phyloP scores from a whole-genome alignment of 64 coral and sea anemone genomes.

The Montipora foliosa region DNA sequence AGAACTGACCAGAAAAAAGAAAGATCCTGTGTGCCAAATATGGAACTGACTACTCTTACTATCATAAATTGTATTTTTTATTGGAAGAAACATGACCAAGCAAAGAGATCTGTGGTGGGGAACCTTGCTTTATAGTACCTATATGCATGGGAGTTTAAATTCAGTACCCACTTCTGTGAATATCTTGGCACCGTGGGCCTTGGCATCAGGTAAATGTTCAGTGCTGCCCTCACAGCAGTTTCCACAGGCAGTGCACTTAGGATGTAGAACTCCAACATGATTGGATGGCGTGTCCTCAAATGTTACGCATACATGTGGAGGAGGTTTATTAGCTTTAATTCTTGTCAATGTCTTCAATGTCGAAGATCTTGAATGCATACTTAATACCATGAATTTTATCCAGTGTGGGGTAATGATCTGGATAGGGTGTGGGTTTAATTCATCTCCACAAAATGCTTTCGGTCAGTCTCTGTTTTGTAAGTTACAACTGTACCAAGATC shows the following conservation, averaged over 20 bases:
- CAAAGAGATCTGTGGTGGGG: background rate
- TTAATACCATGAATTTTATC: constrained; percentile 62
- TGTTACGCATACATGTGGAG: constrained; percentile 44
- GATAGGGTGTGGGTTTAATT: constrained; percentile 65
- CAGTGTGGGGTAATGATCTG: constrained; percentile 37
- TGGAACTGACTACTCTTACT: background rate
- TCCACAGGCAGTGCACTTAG: constrained; percentile 68
- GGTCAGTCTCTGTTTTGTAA: constrained; percentile 16
- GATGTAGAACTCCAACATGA: constrained; percentile 75
- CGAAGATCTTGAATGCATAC: constrained; percentile 19
- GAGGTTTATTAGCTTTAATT: constrained; percentile 42
- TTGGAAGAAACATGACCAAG: background rate
- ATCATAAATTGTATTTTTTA: background rate
- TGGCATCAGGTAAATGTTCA: constrained; percentile 75
- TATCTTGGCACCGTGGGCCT: constrained; percentile 65
- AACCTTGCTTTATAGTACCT: background rate
- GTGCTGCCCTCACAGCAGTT: constrained; percentile 75
- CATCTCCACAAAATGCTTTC: constrained; percentile 65
- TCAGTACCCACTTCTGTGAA: constrained; percentile 46
- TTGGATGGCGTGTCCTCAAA: constrained; percentile 73
- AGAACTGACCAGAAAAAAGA: too few species aligned
- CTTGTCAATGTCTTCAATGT: constrained; percentile 67
- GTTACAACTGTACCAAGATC: constrained; percentile 27
- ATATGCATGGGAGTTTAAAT: background rate
- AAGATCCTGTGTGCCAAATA: background rate